A percentile compares a stretch with the other conserved stretches of the same genome.
Conservation (phyloP, 2,113 vertebrate genomes). For the Cyprinodon variegatus region DNA sequence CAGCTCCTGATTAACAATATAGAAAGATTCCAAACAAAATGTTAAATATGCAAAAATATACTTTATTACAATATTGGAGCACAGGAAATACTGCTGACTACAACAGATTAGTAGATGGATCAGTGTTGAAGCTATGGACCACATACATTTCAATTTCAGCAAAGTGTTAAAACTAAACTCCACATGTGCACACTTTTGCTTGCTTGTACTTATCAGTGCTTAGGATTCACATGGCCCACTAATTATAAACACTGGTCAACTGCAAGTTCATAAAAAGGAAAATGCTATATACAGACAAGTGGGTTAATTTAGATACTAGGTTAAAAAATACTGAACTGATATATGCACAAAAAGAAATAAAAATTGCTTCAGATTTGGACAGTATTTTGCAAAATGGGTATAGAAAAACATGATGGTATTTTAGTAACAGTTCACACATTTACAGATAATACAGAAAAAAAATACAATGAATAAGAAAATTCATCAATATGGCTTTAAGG, state of each 20-base stretch:
- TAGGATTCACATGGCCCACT: constrained; percentile 37
- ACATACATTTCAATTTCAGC: constrained; percentile 50
- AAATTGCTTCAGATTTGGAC: constrained; percentile 43
- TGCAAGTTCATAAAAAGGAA: constrained; percentile 44
- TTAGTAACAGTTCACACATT: constrained; percentile 59
- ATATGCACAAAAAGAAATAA: constrained; percentile 42
- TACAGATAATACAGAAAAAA: constrained; percentile 65
- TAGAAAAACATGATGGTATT: constrained; percentile 41
- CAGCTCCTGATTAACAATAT: not conserved
- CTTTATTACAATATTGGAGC: constrained; percentile 93
- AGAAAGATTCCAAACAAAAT: not conserved
- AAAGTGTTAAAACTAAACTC: constrained; percentile 33
- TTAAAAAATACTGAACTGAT: constrained; percentile 65
- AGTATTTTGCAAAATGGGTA: constrained; percentile 40
- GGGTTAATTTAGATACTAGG: constrained; percentile 26
- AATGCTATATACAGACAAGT: constrained; percentile 20
- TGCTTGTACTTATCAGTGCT: constrained; percentile 29
- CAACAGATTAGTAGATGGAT: constrained; percentile 52
- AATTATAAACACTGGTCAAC: constrained; percentile 55
- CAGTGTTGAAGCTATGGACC: constrained; percentile 62
- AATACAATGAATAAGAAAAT: constrained; percentile 50
- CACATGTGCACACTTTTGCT: constrained; percentile 40
- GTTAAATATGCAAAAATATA: constrained; percentile 93
- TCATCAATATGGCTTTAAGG: constrained; percentile 73
- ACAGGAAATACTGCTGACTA: constrained; percentile 71